Conservation (phyloP, 2,797 vertebrate species). For the Platyrinchus mystaceus region DNA sequence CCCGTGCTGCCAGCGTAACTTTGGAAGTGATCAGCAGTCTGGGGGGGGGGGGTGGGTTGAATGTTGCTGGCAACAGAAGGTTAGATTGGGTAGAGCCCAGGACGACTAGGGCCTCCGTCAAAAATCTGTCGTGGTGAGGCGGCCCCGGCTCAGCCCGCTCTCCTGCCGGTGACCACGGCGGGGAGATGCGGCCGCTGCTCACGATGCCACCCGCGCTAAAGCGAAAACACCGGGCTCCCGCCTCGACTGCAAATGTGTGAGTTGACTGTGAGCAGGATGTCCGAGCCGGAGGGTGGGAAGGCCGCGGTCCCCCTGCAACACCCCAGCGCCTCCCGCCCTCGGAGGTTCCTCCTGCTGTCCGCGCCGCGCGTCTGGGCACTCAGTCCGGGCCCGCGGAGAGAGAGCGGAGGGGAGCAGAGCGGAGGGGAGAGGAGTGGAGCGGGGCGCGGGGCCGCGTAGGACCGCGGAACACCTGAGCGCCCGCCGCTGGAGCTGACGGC, state of each 20-base stretch:
- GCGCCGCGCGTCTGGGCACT: too few relatives aligned
- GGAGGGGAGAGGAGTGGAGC: background rate
- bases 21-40: background rate
- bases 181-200: background rate
- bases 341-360: background rate
- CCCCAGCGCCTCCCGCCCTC: background rate
- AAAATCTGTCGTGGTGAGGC: background rate
- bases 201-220: accelerated
- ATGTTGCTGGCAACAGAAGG: too few relatives aligned
- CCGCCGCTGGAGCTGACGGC: background rate
- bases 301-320: background rate
- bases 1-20: accelerated
- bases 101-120: background rate
- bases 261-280: accelerated
- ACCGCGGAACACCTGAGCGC: background rate
- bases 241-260: accelerated
- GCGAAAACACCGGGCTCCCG: accelerated
- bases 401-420: background rate
- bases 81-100: background rate
- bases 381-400: background rate
- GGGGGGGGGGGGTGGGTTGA: too few relatives aligned
- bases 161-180: accelerated
- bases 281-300: accelerated
- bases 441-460: background rate
- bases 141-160: background rate